Base-by-base conservation (phyloP, 2,113 vertebrate species). In the Baryphthengus martii region DNA sequence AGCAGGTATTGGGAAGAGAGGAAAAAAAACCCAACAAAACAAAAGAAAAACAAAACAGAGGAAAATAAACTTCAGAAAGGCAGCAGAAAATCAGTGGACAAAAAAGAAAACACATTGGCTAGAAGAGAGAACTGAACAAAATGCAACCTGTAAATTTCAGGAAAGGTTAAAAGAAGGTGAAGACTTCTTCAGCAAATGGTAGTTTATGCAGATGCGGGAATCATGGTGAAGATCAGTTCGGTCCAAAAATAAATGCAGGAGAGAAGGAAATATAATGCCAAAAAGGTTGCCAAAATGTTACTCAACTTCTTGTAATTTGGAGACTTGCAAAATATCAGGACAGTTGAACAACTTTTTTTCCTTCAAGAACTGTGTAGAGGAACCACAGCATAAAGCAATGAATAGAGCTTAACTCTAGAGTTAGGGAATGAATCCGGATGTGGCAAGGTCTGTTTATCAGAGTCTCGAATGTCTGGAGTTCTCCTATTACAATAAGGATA, bases 361-460 rank as follows among this genome's bases (percentile, higher is more conserved):
- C 55, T 94, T 31, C 55, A 94, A 95, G 29, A 70, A 35, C 11
- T 19, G 14, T 63, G 24, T 81, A 53, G 79, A 83, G 62, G 87
- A 93, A 91, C 74, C 66, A 50, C 75, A 93, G 82, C 26, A 85
- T 66, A 91, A 89, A 89, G 2, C n/a, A 88, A 53, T 55, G 74
- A 95, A 83, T 23, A 77, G 49, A 83, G 42, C 19, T 91, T 88
- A 93, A 59, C 42, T 91, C 23, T 14, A 45, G 37, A 90, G 56
- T 80, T 52, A 85, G 82, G 39, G 88, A 71, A 40, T 18, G 55
- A 77, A 86, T 83, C 93, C 96, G 91, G 91, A 95, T 96, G 93
- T 96, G 88, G 90, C 94, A 67, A 96, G 59, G 26, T 82, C 90
- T 96, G 90, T 96, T 95, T 94, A 94, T 96, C 85, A 68, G 81